Evolutionary conservation across 2,113 vertebrate genomes (phyloP), one percentile per base, ranked within the genome.

Genomic region (Zapus hudsonius): DNA sequence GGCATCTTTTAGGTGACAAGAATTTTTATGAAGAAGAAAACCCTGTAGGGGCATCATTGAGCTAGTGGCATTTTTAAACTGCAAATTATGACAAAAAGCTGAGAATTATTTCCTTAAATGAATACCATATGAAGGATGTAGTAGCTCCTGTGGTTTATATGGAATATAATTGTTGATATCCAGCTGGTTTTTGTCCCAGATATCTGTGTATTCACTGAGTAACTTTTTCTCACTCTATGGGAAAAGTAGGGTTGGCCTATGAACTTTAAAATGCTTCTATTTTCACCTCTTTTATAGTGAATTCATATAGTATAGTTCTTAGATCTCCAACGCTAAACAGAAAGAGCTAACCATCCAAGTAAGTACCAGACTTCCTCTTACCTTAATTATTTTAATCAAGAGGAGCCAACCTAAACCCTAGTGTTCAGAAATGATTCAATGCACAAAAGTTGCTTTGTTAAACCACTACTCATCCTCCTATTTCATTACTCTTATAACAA

Each of bases 91-190:
- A 87, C 36, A 78, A 33, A 23, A 89, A 81, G 80, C 47, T 87
- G 36, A 96, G 40, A 94, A 86, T 76, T 91, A 81, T 91, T 96
- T 96, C 70, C 84, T 44, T 25, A 79, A 94, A 52, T 25, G 55
- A 20, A 7, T 79, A 92, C 9, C 4, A 91, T 38, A 79, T 66
- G 23, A 47, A 16, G 40, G 25, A 88, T 9, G 73, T n/a, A 94
- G 83, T 80, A 15, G 23, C 29, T 67, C 6, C 11, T 78, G 38
- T 69, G 10, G 7, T 69, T 84, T 93, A 47, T 73, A 73, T 94
- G 25, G 87, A 95, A 82, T 57, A 40, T 44, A 5, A 47, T 38
- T 91, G 22, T 17, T 91, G 7, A 52, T 64, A 73, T 40, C 84
- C 67, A 93, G 76, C 0, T 72, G 84, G 7, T 27, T 38, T 83